Conservation (phyloP, 2,113 vertebrate species). For the Pomatostomus ruficeps region DNA sequence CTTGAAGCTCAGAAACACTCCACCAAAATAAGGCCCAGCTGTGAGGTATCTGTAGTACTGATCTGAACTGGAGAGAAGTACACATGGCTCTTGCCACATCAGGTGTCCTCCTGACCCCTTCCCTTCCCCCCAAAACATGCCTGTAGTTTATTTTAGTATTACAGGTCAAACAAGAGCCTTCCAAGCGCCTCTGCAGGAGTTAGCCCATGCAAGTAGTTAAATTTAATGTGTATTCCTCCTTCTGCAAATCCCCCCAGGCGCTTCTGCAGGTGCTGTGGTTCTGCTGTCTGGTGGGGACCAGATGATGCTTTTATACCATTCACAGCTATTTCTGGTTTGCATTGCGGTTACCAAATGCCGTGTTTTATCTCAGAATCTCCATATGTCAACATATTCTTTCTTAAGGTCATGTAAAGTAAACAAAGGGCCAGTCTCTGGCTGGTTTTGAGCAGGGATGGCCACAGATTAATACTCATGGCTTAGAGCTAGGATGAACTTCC, state of each 20-base stretch:
- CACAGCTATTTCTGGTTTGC: neutral
- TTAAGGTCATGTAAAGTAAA: neutral
- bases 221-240: neutral
- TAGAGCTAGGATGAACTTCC: neutral
- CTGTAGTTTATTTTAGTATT: neutral
- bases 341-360: neutral
- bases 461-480: neutral
- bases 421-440: neutral
- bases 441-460: neutral
- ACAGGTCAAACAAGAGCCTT: neutral
- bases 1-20: neutral
- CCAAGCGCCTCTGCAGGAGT: neutral
- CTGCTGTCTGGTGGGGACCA: neutral
- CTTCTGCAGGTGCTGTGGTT: neutral
- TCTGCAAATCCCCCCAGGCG: neutral
- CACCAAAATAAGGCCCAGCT: neutral
- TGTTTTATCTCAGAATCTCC: neutral
- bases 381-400: neutral
- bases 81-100: neutral
- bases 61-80: neutral
- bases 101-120: neutral
- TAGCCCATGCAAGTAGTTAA: neutral
- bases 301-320: neutral
- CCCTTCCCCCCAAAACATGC: neutral
- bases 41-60: fast-evolving